Evolutionary conservation across 2,113 vertebrate genomes (phyloP), one percentile per base, ranked within the genome.

Genomic region (Calyptommatus sinebrachiatus): DNA sequence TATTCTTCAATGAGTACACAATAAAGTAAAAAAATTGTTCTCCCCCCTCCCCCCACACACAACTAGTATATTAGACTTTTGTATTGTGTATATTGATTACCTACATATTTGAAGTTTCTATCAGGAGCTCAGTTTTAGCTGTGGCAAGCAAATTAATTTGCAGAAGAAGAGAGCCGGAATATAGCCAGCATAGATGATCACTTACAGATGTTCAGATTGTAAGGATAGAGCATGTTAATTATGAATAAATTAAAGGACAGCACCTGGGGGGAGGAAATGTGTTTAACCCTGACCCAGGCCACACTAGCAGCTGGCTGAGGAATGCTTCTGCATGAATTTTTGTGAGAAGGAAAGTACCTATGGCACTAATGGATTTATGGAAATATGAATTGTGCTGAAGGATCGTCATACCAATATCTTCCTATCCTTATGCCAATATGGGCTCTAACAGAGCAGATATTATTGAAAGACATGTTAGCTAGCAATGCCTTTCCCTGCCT

Each of bases 1-100:
- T 81, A 74, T n/a, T 88, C 75, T 88, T 73, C 57, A 16, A 0
- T 29, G 76, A 73, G 20, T 71, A 75, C 89, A 81, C 65, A 73
- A 46, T 50, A 78, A 82, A 85, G 11, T 22, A 85, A 80, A 77
- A 65, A 73, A 77, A 75, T 28, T 16, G 66, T 4, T 2, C 24
- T 4, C 83, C 86, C 77, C 3, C 8, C 18, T 9, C 4, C 18
- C 14, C 9, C 7, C 7, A 50, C 7, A 85, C 12, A 63, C 68
- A 81, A 48, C 4, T 68, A 8, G 67, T 26, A 10, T 69, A 22
- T 83, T 77, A 78, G 67, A 35, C 14, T 48, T 16, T 77, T 50
- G 14, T 65, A 22, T 12, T 21, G 35, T 12, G 8, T 62, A 7
- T 24, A 18, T 75, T 69, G 14, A 31, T 76, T 70, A 62, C 62